Base-by-base conservation (phyloP, 2,113 vertebrate species). In the Eurypyga helias region DNA sequence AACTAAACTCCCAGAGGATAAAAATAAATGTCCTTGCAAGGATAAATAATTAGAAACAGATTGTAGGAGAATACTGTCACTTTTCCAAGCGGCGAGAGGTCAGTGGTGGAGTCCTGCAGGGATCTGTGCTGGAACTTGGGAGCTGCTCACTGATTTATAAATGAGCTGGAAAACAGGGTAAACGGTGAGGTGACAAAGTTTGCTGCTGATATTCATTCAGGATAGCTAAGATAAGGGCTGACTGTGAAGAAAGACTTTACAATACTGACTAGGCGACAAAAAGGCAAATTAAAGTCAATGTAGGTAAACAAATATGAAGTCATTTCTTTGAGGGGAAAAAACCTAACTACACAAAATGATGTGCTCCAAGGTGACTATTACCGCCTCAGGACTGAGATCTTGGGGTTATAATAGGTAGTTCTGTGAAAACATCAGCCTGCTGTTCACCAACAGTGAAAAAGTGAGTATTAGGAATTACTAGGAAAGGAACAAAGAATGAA, bases 11-110 rank as follows among this genome's bases (percentile, higher is more conserved):
- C 36, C 81, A 94, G 73, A 91, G 70, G 87, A 93, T 71, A 96
- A 96, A 97, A 96, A 96, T 95, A 95, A 96, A 93, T 82, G 89
- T 62, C 94, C 91, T 96, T 96, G 77, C 66, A 95, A 95, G 91
- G 91, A 96, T 89, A 96, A 97, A 96, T 96, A 97, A 97, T 95
- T 97, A 90, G 70, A 94, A 95, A 79, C 96, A 97, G 96, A 97
- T 96, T 96, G 96, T 65, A 84, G 84, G 73, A 96, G 81, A 96
- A 90, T 94, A 95, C 81, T 93, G 96, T 94, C 93, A 83, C 45
- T 95, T 96, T 96, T 91, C 84, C 91, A 89, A 25, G 81, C 34
- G 1, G 77, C 95, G 96, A 94, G 87, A 96, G 96, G 96, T 97
- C 96, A 97, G 0, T 82, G 91, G 75, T 84, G 84, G 96, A 97